Evolutionary conservation across 2,113 vertebrate species (phyloP).

Genomic region (Microcebus jonahi): DNA sequence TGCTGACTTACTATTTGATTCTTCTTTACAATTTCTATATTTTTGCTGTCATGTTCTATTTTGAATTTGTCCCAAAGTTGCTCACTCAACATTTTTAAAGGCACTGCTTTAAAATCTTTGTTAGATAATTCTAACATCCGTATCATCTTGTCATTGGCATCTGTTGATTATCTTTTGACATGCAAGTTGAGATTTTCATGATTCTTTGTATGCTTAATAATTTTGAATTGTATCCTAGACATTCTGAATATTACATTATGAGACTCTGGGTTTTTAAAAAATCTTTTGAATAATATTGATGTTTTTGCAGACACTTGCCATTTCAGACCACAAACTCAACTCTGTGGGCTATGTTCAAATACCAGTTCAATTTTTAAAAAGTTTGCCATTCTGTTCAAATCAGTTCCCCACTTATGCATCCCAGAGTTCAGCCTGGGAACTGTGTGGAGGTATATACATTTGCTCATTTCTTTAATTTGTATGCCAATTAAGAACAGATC

Average conservation of each 20-base stretch:
- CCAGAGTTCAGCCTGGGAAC: neutral
- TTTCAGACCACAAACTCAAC: neutral
- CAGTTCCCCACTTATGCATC: neutral
- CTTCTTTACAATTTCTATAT: neutral
- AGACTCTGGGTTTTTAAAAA: neutral
- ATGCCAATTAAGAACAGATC: neutral
- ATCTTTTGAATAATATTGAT: neutral
- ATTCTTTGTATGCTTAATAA: neutral
- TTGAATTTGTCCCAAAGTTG: neutral
- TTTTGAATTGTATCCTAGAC: neutral
- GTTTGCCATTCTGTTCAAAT: neutral
- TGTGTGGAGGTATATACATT: neutral
- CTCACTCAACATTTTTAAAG: neutral
- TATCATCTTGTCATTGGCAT: neutral
- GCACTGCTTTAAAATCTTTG: neutral
- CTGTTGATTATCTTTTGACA: neutral
- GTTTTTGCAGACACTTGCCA: neutral
- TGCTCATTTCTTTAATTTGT: neutral
- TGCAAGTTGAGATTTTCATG: slow-evolving; percentile 7
- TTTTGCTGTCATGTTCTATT: neutral
- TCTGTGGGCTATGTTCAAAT: neutral
- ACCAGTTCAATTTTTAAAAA: neutral
- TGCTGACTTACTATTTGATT: neutral
- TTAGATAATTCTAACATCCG: slow-evolving; percentile 2
- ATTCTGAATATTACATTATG: neutral